These are phyloP conservation scores for Polymixis lichenea DNA, from an alignment of 2,888 invertebrate genomes.

Conservation along the genomic window DNA sequence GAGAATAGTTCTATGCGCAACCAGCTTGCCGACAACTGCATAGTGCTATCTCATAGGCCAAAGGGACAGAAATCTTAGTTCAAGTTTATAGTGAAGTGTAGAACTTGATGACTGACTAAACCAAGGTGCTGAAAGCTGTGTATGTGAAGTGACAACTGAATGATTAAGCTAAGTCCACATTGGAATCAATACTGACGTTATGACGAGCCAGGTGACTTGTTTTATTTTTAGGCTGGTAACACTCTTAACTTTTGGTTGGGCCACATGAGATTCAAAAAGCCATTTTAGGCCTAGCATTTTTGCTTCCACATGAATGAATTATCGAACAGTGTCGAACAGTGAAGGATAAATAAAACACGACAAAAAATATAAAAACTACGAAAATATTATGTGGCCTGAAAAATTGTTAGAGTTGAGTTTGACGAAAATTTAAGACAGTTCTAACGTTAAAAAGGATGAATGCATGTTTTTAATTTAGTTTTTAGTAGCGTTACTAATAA, in stretches of 20 bases:
- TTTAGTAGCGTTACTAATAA: constrained; percentile 10
- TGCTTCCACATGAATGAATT: not conserved
- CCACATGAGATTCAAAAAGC: constrained; percentile 10
- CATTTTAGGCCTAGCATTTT: constrained; percentile 2
- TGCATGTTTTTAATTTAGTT: constrained; percentile 37
- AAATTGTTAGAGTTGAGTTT: constrained; percentile 1
- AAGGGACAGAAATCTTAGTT: constrained; percentile 85
- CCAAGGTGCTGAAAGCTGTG: constrained; percentile 73
- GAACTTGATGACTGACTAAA: constrained; percentile 66
- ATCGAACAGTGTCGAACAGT: not conserved
- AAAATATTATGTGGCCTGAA: not conserved
- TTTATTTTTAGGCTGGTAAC: constrained; percentile 28
- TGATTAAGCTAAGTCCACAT: constrained; percentile 50
- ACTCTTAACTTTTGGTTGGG: constrained; percentile 25
- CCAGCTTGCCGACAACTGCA: constrained; percentile 92
- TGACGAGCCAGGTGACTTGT: constrained; percentile 25
- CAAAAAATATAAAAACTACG: not conserved
- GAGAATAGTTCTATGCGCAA: constrained; percentile 93
- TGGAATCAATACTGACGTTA: constrained; percentile 59
- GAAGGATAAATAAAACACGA: not conserved
- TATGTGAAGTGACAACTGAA: constrained; percentile 66
- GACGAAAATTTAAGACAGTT: constrained; percentile 15
- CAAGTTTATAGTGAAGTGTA: constrained; percentile 62
- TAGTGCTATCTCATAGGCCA: constrained; percentile 82
- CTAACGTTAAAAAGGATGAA: not conserved